These are phyloP conservation scores for Alces alces DNA, from an alignment of 2,113 vertebrate genomes.

Conservation along the genomic window DNA sequence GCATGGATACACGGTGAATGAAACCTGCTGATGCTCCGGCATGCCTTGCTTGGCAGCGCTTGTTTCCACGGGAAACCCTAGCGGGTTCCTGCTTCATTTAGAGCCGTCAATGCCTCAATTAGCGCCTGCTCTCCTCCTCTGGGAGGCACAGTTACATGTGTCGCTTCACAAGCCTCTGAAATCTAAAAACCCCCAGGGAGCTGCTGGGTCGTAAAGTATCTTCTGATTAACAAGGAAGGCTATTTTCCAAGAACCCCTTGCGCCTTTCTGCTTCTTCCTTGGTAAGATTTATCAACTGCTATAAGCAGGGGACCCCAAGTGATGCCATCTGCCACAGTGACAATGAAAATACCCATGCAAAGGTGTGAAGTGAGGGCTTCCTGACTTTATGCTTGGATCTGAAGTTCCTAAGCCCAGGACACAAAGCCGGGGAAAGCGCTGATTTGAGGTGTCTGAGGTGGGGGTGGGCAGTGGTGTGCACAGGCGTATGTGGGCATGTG, in stretches of 20 bases:
- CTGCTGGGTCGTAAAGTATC: slow-evolving; percentile 44
- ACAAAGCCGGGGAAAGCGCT: neutral
- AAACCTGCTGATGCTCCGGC: slow-evolving; percentile 72
- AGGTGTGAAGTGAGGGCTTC: neutral
- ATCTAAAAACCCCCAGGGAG: slow-evolving; percentile 44
- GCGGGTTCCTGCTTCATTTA: slow-evolving; percentile 86
- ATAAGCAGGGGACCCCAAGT: neutral
- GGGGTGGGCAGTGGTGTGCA: neutral
- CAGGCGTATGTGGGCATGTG: neutral
- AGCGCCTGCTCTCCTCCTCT: slow-evolving; percentile 75
- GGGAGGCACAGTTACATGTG: slow-evolving; percentile 74
- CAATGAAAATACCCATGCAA: rapidly evolving
- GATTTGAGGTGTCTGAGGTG: too few relatives aligned
- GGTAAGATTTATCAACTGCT: neutral
- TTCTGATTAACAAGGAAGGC: slow-evolving; percentile 49
- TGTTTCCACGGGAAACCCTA: slow-evolving; percentile 34
- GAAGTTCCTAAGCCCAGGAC: neutral
- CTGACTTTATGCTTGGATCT: neutral
- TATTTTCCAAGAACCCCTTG: neutral
- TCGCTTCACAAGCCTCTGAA: slow-evolving; percentile 69
- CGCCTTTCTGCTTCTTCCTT: neutral
- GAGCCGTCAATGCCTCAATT: slow-evolving; percentile 84
- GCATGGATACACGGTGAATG: slow-evolving; percentile 77
- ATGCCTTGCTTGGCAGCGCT: slow-evolving; percentile 51
- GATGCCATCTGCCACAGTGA: neutral